phyloP scores from a whole-genome alignment of 2,888 invertebrate genomes.

The Bellardia bayeri region DNA sequence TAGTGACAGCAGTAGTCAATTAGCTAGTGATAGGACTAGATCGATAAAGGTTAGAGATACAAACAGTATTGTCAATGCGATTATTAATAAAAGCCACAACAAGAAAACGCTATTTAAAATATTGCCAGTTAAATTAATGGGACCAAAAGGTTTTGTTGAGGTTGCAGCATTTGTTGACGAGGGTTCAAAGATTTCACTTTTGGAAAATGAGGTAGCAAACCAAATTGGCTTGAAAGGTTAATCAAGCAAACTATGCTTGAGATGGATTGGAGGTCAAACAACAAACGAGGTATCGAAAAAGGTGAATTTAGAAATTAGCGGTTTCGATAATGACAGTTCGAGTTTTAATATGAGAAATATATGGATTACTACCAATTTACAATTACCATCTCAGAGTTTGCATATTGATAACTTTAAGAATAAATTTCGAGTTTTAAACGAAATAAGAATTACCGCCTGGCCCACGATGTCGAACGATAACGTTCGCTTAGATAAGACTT shows the following conservation, averaged over 20 bases:
- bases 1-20: neutral
- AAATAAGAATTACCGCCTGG: too few species aligned
- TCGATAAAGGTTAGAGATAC: neutral
- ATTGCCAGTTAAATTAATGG: slow-evolving; percentile 37
- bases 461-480: too few species aligned
- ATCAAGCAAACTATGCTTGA: slow-evolving; percentile 25
- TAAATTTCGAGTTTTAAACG: slow-evolving; percentile 26
- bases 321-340: neutral
- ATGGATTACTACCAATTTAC: slow-evolving; percentile 32
- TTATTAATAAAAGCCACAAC: neutral
- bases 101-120: slow-evolving; percentile 55
- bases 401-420: slow-evolving; percentile 25
- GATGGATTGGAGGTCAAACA: slow-evolving; percentile 47
- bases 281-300: slow-evolving; percentile 24
- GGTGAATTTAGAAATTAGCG: slow-evolving; percentile 40
- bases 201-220: slow-evolving; percentile 47
- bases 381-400: slow-evolving; percentile 41
- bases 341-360: slow-evolving; percentile 32
- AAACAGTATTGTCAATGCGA: slow-evolving; percentile 43
- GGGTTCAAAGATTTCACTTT: slow-evolving; percentile 60
- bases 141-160: slow-evolving; percentile 21
- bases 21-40: neutral
- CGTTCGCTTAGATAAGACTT: too few species aligned
- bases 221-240: slow-evolving; percentile 58
- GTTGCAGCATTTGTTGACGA: slow-evolving; percentile 68